A percentile compares a stretch with the other conserved stretches of the same genome.
Conservation (phyloP, 2,797 vertebrate species). For the Syncerus caffer region DNA sequence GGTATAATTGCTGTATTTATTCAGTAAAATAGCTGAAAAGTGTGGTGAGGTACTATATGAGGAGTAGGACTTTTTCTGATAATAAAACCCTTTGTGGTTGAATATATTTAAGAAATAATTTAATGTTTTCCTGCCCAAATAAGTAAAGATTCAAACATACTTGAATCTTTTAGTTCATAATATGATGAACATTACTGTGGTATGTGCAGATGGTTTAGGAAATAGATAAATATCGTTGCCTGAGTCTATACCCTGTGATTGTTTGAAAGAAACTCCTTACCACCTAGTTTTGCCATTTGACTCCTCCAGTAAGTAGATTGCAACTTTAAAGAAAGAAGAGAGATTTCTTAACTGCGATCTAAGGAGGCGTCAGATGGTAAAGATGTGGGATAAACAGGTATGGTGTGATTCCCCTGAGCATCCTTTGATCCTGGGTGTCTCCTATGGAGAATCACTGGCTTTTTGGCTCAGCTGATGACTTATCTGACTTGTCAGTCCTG, state of each 20-base stretch:
- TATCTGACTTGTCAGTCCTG: background rate
- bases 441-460: background rate
- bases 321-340: background rate
- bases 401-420: background rate
- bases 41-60: background rate
- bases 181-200: background rate
- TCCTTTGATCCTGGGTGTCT: background rate
- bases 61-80: background rate
- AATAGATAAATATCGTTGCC: background rate
- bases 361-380: background rate
- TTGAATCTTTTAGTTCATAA: background rate
- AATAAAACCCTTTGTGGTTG: background rate
- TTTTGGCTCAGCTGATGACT: background rate
- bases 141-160: background rate
- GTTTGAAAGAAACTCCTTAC: background rate
- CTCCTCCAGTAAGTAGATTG: background rate
- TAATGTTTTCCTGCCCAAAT: constrained; percentile 6
- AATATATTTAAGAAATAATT: background rate
- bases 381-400: background rate
- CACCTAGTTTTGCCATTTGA: background rate
- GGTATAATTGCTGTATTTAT: background rate
- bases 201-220: background rate
- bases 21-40: background rate
- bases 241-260: background rate
- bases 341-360: background rate